Evolutionary conservation across 2,113 vertebrate species (phyloP), one percentile per base, ranked within the genome.

Genomic region (Progne subis): DNA sequence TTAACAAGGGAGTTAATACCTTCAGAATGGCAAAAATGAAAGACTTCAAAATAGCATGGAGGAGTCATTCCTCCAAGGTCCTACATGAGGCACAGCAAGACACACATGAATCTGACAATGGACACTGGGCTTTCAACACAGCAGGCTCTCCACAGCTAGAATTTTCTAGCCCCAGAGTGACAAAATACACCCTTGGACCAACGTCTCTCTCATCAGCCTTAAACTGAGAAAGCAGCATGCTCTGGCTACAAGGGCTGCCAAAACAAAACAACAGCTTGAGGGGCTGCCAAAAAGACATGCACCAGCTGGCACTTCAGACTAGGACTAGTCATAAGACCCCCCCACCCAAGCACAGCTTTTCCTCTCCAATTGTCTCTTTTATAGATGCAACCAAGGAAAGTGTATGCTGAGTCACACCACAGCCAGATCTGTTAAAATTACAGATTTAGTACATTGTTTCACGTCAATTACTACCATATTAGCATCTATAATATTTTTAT

Each of bases 221-320:
- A 78, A 92, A 81, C 71, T 86, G 82, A 94, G 86, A 96, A 94
- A 91, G 91, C 86, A 94, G 85, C 86, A 90, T 50, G 65, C 84
- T 90, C 94, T 95, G 87, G 92, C 78, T 90, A 90, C 52, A 47
- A 59, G 56, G 57, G 53, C 85, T 96, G 96, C 94, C 92, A 96
- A 91, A 98, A 98, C 97, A 98, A 98, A 85, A 98, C 97, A 98
- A 98, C 93, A 95, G 97, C 96, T 96, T 97, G 97, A 98, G 92
- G 94, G 97, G 95, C 92, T 96, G 97, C 98, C 97, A 95, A 94
- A 96, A 97, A 98, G 97, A 97, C 97, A 88, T 85, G 95, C 90
- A 97, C 93, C 97, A 97, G 98, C 97, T 98, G 98, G 97, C 95
- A 97, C 86, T 94, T 94, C 95, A 92, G 78, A 31, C 53, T 74